A percentile compares a stretch with the other conserved stretches of the same genome.
Conservation (phyloP, 2,113 vertebrate species). For the Cololabis saira region DNA sequence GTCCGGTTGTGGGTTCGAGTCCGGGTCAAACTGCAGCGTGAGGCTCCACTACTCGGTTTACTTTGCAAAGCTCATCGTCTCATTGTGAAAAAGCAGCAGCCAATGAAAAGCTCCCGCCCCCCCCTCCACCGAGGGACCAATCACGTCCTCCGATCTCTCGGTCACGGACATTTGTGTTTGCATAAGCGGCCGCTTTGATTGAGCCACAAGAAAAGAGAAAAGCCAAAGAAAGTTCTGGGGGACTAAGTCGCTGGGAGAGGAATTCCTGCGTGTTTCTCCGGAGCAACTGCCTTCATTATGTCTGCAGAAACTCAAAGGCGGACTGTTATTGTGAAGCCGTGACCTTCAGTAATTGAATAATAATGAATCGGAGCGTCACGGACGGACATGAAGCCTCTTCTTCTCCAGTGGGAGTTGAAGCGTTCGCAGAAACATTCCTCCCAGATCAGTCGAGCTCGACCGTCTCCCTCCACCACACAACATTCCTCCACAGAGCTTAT, state of each 20-base stretch:
- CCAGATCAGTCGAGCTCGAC: slow-evolving; percentile 13
- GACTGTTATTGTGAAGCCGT: slow-evolving; percentile 57
- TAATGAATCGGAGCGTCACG: slow-evolving; percentile 51
- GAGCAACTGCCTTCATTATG: slow-evolving; percentile 33
- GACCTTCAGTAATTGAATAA: slow-evolving; percentile 69
- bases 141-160: not conserved
- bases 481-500: not conserved
- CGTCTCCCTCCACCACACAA: not conserved
- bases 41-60: too few relatives aligned
- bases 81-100: not conserved
- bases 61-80: too few relatives aligned
- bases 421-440: slow-evolving; percentile 42
- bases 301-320: slow-evolving; percentile 53
- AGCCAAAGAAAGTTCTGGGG: not conserved
- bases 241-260: not conserved
- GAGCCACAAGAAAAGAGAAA: not conserved
- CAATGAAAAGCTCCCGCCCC: not conserved
- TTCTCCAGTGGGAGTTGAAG: slow-evolving; percentile 48
- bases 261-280: slow-evolving; percentile 52
- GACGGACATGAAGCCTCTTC: slow-evolving; percentile 25
- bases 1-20: too few relatives aligned
- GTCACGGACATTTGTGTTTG: not conserved
- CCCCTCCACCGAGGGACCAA: not conserved
- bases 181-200: not conserved
- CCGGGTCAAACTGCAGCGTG: too few relatives aligned